These are phyloP conservation scores for Noctua pronuba DNA, from an alignment of 2,888 invertebrate genomes.

Conservation along the genomic window DNA sequence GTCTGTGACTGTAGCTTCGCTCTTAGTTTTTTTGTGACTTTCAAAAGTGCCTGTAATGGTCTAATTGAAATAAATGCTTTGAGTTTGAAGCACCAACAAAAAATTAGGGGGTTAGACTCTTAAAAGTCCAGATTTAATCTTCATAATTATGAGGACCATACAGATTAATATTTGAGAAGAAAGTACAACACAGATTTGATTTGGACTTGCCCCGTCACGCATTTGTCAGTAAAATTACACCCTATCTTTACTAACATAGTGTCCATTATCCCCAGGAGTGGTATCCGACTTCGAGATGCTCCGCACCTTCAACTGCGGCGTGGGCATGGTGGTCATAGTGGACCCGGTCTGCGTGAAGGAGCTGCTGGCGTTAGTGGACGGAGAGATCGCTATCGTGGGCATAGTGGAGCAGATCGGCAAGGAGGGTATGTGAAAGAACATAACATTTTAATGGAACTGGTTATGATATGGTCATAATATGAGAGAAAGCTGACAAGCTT, in stretches of 20 bases:
- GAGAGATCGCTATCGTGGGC: conserved; percentile 85
- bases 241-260: background rate
- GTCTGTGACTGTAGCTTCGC: no score
- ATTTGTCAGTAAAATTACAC: background rate
- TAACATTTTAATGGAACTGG: no score
- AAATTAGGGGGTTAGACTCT: background rate
- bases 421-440: conserved; percentile 74
- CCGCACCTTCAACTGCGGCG: conserved; percentile 98
- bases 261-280: conserved; percentile 87
- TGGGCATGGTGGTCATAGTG: conserved; percentile 96
- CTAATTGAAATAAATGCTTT: no score
- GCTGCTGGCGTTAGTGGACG: conserved; percentile 78
- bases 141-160: background rate
- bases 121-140: background rate
- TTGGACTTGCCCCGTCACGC: background rate
- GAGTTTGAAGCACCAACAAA: background rate
- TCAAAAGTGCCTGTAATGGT: no score
- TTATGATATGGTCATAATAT: background rate
- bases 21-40: no score
- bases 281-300: conserved; percentile 95
- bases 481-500: background rate
- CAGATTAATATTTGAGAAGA: background rate
- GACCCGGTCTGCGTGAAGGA: conserved; percentile 90
- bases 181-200: background rate
- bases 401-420: conserved; percentile 80